Evolutionary conservation across 2,113 vertebrate genomes (phyloP).

Genomic region (Sturnus vulgaris): DNA sequence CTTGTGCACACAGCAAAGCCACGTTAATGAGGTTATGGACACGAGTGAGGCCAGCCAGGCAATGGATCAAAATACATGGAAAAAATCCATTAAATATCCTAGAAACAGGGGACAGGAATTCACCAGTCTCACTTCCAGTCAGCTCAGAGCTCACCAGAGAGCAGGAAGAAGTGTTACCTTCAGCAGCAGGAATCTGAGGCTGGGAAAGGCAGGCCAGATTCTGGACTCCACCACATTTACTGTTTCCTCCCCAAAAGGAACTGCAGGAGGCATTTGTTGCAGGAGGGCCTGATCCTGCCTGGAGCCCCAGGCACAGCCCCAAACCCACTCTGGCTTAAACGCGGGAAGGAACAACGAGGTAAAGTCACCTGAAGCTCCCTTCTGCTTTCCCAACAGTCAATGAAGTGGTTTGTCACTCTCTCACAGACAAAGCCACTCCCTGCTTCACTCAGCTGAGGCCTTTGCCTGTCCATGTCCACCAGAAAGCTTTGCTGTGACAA

Average conservation of each 20-base stretch:
- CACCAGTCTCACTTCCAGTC: not conserved
- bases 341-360: not conserved
- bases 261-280: not conserved
- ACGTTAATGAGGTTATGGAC: fast-evolving
- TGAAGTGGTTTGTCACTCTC: not conserved
- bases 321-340: not conserved
- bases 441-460: no score
- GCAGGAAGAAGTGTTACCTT: not conserved
- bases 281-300: not conserved
- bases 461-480: not conserved
- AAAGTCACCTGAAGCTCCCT: no score
- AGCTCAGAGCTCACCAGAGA: not conserved
- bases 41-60: not conserved
- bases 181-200: not conserved
- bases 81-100: not conserved
- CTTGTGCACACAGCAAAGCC: fast-evolving
- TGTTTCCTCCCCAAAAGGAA: not conserved
- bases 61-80: not conserved
- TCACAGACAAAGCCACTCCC: not conserved
- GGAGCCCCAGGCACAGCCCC: not conserved
- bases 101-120: not conserved
- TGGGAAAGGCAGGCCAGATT: not conserved
- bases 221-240: not conserved
- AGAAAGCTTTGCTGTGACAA: not conserved
- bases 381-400: not conserved